These are phyloP conservation scores for Drosophila mayri DNA, from an alignment of 1,140 invertebrate genomes.

Conservation along the genomic window DNA sequence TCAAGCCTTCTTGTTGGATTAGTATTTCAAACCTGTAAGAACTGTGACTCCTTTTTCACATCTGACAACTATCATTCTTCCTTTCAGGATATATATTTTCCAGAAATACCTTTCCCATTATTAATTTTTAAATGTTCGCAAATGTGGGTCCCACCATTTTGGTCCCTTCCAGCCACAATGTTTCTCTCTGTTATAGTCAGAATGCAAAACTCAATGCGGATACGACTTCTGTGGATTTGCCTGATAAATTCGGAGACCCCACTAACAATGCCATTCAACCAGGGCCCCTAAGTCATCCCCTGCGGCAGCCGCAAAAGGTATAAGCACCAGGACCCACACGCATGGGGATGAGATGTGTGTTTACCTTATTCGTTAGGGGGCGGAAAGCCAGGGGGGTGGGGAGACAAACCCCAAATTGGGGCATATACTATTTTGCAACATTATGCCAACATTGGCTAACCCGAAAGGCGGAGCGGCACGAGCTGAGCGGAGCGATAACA, in stretches of 20 bases:
- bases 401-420: constrained; percentile 65
- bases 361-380: constrained; percentile 60
- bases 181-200: constrained; percentile 10
- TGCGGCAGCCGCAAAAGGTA: constrained; percentile 70
- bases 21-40: neutral
- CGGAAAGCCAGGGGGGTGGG: neutral
- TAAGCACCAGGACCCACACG: constrained; percentile 38
- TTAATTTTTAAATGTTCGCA: neutral
- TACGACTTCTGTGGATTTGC: constrained; percentile 27
- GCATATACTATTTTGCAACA: constrained; percentile 65
- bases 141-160: too few species aligned
- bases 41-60: neutral
- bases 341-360: constrained; percentile 61
- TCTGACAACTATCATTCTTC: neutral
- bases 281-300: constrained; percentile 28
- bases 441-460: constrained; percentile 65
- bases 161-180: neutral
- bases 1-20: too few species aligned
- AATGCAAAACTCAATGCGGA: constrained; percentile 30
- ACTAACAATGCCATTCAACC: constrained; percentile 48
- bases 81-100: too few species aligned
- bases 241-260: constrained; percentile 30
- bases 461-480: constrained; percentile 37
- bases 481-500: constrained; percentile 47
- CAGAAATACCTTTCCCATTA: neutral